Percentiles rank a stretch among this genome's conserved stretches.
Conservation (phyloP, 2,888 invertebrate genomes). For the Tenthredo scrophulariae region DNA sequence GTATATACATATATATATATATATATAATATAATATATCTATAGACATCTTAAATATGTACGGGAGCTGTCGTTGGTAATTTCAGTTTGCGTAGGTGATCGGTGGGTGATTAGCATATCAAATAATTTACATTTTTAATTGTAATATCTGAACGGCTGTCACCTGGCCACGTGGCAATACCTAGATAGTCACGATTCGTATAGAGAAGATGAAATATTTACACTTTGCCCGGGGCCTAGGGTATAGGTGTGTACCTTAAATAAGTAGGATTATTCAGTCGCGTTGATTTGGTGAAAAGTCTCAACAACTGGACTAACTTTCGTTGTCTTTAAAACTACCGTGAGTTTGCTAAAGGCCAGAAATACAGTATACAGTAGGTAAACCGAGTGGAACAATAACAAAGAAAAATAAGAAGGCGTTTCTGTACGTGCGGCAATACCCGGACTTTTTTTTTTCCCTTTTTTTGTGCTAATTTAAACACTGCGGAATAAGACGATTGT, state of each 20-base stretch:
- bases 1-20: no score
- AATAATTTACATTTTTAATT: conserved; percentile 48
- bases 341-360: background rate
- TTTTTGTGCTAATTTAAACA: background rate
- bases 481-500: background rate
- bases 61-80: conserved; percentile 12
- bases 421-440: background rate
- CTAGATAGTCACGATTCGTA: background rate
- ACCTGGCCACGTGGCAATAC: background rate
- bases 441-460: background rate
- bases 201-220: no score
- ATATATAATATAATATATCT: no score
- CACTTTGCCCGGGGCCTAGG: no score
- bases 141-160: background rate
- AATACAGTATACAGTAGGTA: background rate
- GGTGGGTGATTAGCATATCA: conserved; percentile 49
- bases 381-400: conserved; percentile 4
- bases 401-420: conserved; percentile 4
- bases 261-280: background rate
- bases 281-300: background rate
- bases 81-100: conserved; percentile 42
- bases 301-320: background rate
- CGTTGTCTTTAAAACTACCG: background rate
- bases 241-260: background rate
- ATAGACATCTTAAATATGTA: background rate